These are phyloP conservation scores for Sinotaia quadrata DNA, from an alignment of 2,888 invertebrate species.

Conservation along the genomic window DNA sequence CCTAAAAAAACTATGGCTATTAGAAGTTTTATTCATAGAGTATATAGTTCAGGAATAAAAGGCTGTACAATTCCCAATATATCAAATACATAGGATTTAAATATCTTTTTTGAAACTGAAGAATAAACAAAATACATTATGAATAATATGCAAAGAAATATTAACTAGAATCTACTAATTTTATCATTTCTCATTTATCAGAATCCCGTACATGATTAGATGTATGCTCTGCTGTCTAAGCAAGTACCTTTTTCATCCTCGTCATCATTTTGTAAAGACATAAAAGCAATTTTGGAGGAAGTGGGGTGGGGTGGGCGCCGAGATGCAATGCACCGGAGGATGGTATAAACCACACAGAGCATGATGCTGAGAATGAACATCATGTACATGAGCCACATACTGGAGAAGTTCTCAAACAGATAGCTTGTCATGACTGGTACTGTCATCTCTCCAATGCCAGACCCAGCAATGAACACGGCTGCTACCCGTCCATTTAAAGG, in stretches of 20 bases:
- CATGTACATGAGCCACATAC: conserved; percentile 70
- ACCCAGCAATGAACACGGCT: conserved; percentile 72
- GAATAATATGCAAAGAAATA: not conserved
- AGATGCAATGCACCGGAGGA: conserved; percentile 68
- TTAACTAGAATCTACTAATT: conserved; percentile 35
- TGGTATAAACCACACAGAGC: conserved; percentile 59
- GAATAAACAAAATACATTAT: no score
- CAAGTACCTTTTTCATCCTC: conserved; percentile 34
- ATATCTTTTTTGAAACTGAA: no score
- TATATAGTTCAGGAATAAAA: no score
- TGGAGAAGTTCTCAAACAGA: conserved; percentile 64
- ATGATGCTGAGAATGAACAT: conserved; percentile 60
- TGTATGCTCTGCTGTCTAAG: not conserved
- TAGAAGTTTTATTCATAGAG: no score
- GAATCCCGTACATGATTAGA: conserved; percentile 28
- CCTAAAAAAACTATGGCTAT: no score
- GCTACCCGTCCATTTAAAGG: conserved; percentile 73
- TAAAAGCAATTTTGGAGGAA: conserved; percentile 48
- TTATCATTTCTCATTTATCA: conserved; percentile 30
- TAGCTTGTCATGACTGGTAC: conserved; percentile 70
- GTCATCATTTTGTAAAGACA: conserved; percentile 53
- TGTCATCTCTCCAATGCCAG: conserved; percentile 72
- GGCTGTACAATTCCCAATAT: no score
- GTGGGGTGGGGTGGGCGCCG: conserved; percentile 30
- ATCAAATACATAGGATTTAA: no score